Conservation (phyloP, 2,113 vertebrate species). For the Lota lota region DNA sequence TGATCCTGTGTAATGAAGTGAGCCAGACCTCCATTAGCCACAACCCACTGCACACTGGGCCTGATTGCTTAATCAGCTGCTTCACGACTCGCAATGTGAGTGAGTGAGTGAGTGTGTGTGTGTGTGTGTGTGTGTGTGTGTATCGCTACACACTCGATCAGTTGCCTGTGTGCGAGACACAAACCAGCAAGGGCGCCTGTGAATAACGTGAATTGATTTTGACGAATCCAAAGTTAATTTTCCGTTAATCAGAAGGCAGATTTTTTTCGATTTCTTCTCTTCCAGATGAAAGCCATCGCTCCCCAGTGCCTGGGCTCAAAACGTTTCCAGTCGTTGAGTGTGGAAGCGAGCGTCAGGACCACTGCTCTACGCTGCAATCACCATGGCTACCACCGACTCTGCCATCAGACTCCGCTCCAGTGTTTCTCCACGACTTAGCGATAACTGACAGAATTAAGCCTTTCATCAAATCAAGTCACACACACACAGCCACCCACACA, state of each 20-base stretch:
- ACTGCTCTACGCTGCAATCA: slow-evolving; percentile 12
- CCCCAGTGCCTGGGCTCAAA: slow-evolving; percentile 2
- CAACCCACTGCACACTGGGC: slow-evolving; percentile 57
- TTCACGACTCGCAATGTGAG: slow-evolving; percentile 45
- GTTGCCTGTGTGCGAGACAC: neutral
- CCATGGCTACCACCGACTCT: slow-evolving; percentile 27
- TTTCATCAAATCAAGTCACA: neutral
- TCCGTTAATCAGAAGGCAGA: slow-evolving; percentile 63
- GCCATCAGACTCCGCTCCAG: neutral
- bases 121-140: neutral
- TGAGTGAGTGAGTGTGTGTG: slow-evolving; percentile 8
- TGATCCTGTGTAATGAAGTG: slow-evolving; percentile 74
- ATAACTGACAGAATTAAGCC: neutral
- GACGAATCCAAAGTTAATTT: slow-evolving; percentile 54
- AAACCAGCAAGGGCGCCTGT: neutral
- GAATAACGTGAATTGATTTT: slow-evolving; percentile 51
- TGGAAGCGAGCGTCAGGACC: slow-evolving; percentile 28
- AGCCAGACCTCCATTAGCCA: slow-evolving; percentile 52
- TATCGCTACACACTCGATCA: neutral
- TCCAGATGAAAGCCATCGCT: slow-evolving; percentile 2
- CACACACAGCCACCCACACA: neutral
- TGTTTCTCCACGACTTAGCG: slow-evolving; percentile 16
- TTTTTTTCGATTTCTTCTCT: slow-evolving; percentile 14
- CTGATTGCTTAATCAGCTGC: slow-evolving; percentile 62
- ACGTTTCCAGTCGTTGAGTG: slow-evolving; percentile 36